Evolutionary conservation across 2,113 vertebrate genomes (phyloP), one percentile per base, ranked within the genome.

Genomic region (Chrysemys picta): DNA sequence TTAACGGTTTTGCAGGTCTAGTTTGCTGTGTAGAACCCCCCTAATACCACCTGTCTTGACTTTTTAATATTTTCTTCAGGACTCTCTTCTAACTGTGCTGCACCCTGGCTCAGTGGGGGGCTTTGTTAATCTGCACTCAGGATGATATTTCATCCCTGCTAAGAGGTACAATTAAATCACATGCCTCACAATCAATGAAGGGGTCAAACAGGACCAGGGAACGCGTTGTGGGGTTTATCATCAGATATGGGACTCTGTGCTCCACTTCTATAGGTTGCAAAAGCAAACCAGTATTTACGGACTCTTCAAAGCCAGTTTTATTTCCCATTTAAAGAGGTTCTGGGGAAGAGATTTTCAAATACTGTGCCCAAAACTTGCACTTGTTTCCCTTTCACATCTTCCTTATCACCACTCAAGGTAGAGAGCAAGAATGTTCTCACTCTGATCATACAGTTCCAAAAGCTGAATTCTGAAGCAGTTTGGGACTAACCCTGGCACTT

Each of bases 401-500:
- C 14, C 13, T 50, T 50, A 16, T 50, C 50, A 50, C 50, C 45
- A 45, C 50, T 50, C 50, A 50, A 50, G 50, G 13, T 50, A 50
- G 1, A 50, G 50, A 50, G 50, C 50, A 50, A 50, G 50, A 50
- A 50, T 50, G 50, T 50, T 50, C 13, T 69, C 88, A 24, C 75
- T 29, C 57, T 56, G 52, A 29, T 89, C 42, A 1, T 5, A 8
- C 0, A 0, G 87, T 82, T 31, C 0, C 0, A 76, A 53, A 87
- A 50, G 80, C 38, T 45, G 65, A 69, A 21, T n/a, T 69, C 35
- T n/a, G n/a, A 62, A 85, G 75, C 19, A 9, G 2, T 87, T 87
- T 79, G 10, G 76, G 88, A 94, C 62, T 85, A 2, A 53, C 88
- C 90, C 42, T 31, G 14, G n/a, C n/a, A 38, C 22, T 47, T 45